Percentiles rank a stretch among this genome's conserved stretches.
Conservation (phyloP, 2,797 vertebrate species). For the Scolopax bukidnonensis region DNA sequence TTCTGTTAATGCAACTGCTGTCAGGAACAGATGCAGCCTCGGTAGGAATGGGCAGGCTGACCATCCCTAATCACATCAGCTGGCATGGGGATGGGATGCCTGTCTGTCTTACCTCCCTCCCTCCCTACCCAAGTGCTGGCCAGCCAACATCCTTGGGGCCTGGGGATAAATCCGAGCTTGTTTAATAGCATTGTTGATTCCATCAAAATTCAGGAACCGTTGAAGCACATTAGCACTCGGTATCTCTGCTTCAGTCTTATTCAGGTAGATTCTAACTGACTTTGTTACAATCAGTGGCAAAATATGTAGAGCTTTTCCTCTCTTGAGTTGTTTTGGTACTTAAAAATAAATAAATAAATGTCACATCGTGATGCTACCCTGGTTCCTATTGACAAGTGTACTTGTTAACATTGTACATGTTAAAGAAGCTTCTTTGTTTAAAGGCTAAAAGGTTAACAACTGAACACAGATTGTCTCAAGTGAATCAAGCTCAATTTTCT, state of each 20-base stretch:
- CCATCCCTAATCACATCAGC: constrained; percentile 25
- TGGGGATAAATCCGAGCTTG: neutral
- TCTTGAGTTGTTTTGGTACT: neutral
- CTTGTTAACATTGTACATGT: constrained; percentile 45
- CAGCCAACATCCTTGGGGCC: neutral
- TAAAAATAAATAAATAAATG: neutral
- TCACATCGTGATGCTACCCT: neutral
- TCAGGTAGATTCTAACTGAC: neutral
- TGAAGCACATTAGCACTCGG: neutral
- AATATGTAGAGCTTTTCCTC: neutral
- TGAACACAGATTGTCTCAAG: constrained; percentile 65
- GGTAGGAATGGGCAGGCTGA: constrained; percentile 34
- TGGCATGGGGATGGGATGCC: neutral
- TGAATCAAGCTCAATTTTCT: constrained; percentile 73
- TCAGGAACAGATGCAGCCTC: constrained; percentile 47
- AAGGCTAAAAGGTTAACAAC: constrained; percentile 71
- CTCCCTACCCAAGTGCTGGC: neutral
- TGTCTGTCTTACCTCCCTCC: neutral
- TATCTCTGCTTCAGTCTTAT: neutral
- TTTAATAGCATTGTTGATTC: neutral
- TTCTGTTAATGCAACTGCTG: neutral
- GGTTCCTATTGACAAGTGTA: constrained; percentile 62
- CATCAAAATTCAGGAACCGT: neutral
- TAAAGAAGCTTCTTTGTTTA: constrained; percentile 65
- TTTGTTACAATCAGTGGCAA: neutral